Evolutionary conservation across 37 sponge, comb jelly and placozoan genomes (phyloP), one percentile per base, ranked within the genome.

Genomic region (Chondrosia reniformis): DNA sequence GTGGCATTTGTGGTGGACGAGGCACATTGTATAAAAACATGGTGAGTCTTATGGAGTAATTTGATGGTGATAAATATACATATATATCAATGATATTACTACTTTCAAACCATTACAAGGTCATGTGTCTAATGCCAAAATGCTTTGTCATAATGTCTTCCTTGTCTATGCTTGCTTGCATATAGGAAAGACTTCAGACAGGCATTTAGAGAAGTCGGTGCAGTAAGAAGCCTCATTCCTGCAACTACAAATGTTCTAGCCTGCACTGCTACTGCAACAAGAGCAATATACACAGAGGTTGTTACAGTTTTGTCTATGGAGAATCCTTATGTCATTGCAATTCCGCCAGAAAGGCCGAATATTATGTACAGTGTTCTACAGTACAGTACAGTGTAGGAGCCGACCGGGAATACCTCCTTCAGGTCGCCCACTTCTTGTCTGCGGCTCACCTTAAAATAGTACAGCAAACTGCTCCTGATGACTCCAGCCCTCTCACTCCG

Each of bases 1-100:
- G 63, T 67, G 41, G 79, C 79, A 31, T 49, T 78, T 62, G 79
- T 55, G n/a, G 33, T 78, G 22, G 79, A 78, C 33, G 79, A 78
- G 32, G 63, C 79, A 42, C 79, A 78, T 30, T 78, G 79, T 59
- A 56, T 78, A 19, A 78, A 62, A 56, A 61, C 52, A 8, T 78
- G 79, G 79, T 78, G 6, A 74, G 76, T 66, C 54, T 49, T 66
- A 62, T 62, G 63, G 63, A 62, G 63, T 22, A 62, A 25, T 24
- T 62, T 22, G 25, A 62, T 24, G 63, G 17, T 24, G 63, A 62
- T 12, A 12, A 24, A n/a, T 62, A 62, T 49, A 49, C 54, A 49
- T 62, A 62, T 9, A 12, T 24, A 22, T 66, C 38, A 66, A 66
- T 31, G 30, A 30, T 37, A 66, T 66, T 7, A 31, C 38, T 66